Evolutionary conservation across 2,113 vertebrate species (phyloP).

Genomic region (Eclectus roratus): DNA sequence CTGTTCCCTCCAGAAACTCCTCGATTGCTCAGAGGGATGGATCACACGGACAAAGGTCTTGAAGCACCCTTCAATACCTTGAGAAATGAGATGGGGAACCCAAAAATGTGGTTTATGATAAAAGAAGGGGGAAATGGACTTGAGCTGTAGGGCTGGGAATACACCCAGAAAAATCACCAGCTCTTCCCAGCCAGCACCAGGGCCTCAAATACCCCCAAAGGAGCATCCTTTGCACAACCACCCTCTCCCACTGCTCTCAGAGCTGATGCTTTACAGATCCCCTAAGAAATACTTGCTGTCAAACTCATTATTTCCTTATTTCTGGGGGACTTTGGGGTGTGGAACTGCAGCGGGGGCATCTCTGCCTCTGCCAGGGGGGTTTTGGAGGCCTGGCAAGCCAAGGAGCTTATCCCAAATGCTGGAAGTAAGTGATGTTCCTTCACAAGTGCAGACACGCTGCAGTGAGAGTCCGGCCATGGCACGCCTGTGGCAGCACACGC

Average conservation of each 20-base stretch:
- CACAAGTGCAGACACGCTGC: fast-evolving
- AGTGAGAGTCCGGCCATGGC: fast-evolving
- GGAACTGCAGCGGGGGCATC: background rate
- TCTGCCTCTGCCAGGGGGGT: background rate
- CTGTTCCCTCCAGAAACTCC: background rate
- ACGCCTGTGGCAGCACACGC: background rate
- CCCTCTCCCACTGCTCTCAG: fast-evolving
- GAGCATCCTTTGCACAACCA: background rate
- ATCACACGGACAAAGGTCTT: background rate
- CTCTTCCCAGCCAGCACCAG: background rate
- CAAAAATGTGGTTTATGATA: background rate
- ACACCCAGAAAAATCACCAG: background rate
- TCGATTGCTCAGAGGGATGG: background rate
- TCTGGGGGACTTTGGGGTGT: background rate
- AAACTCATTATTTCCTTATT: background rate
- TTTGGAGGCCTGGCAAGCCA: background rate
- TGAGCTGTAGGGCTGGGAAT: background rate
- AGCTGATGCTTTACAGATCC: background rate
- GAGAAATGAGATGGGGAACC: background rate
- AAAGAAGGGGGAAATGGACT: background rate
- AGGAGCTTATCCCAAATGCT: background rate
- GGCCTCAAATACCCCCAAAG: background rate
- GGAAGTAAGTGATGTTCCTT: background rate
- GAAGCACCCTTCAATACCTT: background rate
- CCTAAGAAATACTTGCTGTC: background rate